Evolutionary conservation across 1,140 invertebrate species (phyloP), one percentile per base, ranked within the genome.

Genomic region (Myzus persicae): DNA sequence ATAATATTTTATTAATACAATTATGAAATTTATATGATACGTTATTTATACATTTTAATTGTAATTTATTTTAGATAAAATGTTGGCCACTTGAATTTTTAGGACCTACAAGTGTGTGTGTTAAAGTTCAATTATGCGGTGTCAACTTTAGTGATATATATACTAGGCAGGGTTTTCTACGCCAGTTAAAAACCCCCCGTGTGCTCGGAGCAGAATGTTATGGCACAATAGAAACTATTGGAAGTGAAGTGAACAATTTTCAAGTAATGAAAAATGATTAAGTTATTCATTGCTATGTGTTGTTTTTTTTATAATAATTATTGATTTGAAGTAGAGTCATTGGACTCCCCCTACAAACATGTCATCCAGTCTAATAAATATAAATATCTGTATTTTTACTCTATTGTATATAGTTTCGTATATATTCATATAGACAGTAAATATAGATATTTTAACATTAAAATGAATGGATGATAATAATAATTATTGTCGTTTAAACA

Each of bases 151-250:
- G 95, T 90, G 96, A 96, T 94, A 94, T 96, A 40, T 96, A 96
- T 93, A 95, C 94, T 9, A 94, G 95, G 90, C 95, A 95, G 94
- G 96, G 96, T 11, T 93, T 96, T n/a, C 94, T 95, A n/a, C 93
- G 93, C 2, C 93, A 95, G 11, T 91, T 93, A 38, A 94, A 95
- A 93, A 94, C 95, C 2, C 96, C 96, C 11, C 95, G 95, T 93
- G 94, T 95, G 22, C 94, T 96, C n/a, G 96, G 96, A 3, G 94
- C 95, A 40, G 96, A 96, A 94, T 95, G 95, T 94, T 94, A 98
- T 93, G 98, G 98, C 89, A 97, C 97, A 94, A 96, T 99, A 67
- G 97, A 98, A 94, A 96, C 96, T 94, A 95, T 98, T 94, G 98
- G 97, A 85, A 97, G 97, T 95, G 97, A 97, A 85, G 97, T 98